phyloP scores from a whole-genome alignment of 2,113 vertebrate species.

The Lepisosteus osseus region DNA sequence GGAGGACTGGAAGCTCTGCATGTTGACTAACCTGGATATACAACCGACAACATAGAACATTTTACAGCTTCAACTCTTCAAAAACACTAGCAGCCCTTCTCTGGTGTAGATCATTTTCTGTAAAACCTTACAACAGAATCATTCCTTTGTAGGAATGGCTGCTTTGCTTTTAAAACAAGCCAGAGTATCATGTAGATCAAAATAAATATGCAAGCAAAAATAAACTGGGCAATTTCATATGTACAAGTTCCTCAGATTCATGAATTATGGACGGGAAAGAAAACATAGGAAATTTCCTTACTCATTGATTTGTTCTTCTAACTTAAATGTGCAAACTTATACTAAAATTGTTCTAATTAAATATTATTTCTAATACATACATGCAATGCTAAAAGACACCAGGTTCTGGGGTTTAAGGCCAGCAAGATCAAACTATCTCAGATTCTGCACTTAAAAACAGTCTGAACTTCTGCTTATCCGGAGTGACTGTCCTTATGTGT shows the following conservation, averaged over 20 bases:
- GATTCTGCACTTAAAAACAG: too few relatives aligned
- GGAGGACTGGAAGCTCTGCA: too few relatives aligned
- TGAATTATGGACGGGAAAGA: conserved; percentile 47
- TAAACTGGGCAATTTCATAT: conserved; percentile 55
- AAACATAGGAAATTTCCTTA: conserved; percentile 53
- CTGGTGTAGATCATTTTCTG: conserved; percentile 22
- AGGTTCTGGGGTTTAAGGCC: conserved; percentile 62
- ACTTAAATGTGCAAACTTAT: conserved; percentile 67
- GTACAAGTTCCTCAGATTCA: conserved; percentile 54
- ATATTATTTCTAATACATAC: conserved; percentile 38
- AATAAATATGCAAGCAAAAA: conserved; percentile 42
- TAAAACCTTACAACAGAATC: conserved; percentile 31
- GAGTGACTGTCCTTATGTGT: too few relatives aligned
- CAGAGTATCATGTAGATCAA: conserved; percentile 46
- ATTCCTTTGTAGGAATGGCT: conserved; percentile 41
- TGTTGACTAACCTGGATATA: too few relatives aligned
- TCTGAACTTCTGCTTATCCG: too few relatives aligned
- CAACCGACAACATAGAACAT: neutral
- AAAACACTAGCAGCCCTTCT: conserved; percentile 22
- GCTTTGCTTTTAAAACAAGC: conserved; percentile 41
- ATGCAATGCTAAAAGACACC: conserved; percentile 65
- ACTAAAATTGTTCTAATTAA: conserved; percentile 54
- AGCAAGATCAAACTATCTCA: conserved; percentile 35
- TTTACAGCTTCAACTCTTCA: conserved; percentile 47
- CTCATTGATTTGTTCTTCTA: conserved; percentile 50